Conservation (phyloP, 2,888 invertebrate genomes). For the Poecilobothrus nobilitatus region DNA sequence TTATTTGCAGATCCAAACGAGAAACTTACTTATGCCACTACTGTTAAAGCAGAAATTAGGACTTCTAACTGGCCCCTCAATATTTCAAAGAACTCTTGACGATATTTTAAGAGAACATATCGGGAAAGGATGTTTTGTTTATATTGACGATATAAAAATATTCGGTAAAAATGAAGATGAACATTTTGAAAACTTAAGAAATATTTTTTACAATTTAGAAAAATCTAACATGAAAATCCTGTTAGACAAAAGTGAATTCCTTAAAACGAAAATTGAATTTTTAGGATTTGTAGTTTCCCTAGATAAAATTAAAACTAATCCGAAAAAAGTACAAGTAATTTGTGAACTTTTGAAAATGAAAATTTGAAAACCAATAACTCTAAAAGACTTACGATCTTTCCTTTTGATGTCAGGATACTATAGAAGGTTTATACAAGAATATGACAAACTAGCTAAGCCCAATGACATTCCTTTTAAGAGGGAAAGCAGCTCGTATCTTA, state of each 20-base stretch:
- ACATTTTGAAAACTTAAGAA: constrained; percentile 2
- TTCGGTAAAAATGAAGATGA: background rate
- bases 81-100: constrained; percentile 17
- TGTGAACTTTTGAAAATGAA: too few species aligned
- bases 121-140: background rate
- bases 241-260: background rate
- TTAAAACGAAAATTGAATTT: constrained; percentile 14
- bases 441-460: too few species aligned
- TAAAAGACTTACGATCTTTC: too few species aligned
- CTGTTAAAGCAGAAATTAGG: constrained; percentile 19
- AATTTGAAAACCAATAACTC: too few species aligned
- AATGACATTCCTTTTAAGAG: too few species aligned
- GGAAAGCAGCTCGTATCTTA: too few species aligned
- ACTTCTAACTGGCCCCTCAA: constrained; percentile 20
- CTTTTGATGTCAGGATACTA: too few species aligned
- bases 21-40: constrained; percentile 18
- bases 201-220: constrained; percentile 15
- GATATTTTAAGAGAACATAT: too few species aligned
- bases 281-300: constrained; percentile 13
- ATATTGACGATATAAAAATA: constrained; percentile 2
- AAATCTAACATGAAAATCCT: constrained; percentile 15
- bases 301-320: background rate
- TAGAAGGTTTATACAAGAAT: too few species aligned
- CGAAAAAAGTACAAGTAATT: too few species aligned
- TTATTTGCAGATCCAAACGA: constrained; percentile 20